Evolutionary conservation across 1,140 invertebrate species (phyloP), one percentile per base, ranked within the genome.

Genomic region (Micrasema longulum): DNA sequence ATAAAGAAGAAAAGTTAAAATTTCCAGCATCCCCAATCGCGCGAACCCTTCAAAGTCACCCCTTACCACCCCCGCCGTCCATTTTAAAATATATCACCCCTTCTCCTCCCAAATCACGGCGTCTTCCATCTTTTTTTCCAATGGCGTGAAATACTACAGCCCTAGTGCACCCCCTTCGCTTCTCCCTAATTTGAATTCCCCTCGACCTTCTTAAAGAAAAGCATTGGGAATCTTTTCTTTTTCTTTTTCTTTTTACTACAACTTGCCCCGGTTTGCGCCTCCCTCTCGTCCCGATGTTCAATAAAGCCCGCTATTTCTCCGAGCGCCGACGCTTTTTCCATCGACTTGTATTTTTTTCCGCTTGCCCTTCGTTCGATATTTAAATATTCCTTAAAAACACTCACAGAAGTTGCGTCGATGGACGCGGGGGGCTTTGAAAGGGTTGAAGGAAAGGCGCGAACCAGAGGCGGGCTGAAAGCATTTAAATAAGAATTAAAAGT

Each of bases 351-450:
- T 66, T 72, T 52, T 26, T 41, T 47, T 48, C 18, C 6, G 47
- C 52, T 73, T 26, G 45, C 65, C 71, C 66, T 73, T 62, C 43
- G 63, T 65, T 75, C 73, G 74, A 72, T 75, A 75, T 75, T 75
- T 72, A 75, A 75, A 75, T 75, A 75, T 75, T 75, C 74, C 57
- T 70, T 75, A 75, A 75, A 75, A 75, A 75, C 74, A 70, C 64
- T 48, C 36, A 38, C 65, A 69, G 62, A 63, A 60, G 55, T 60
- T 60, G 55, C 55, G 55, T 47, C 41, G 60, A 47, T 64, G 60
- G 63, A 55, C 52, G 72, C 50, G 57, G 50, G 69, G 23, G 57
- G 60, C 12, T 23, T 47, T 64, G 22, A 47, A 64, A 64, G 60
- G 60, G 60, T 47, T 64, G 41, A 47, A 64, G 60, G 20, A 20